Conservation (phyloP, 2,797 vertebrate species). For the Pseudomugil gertrudae region DNA sequence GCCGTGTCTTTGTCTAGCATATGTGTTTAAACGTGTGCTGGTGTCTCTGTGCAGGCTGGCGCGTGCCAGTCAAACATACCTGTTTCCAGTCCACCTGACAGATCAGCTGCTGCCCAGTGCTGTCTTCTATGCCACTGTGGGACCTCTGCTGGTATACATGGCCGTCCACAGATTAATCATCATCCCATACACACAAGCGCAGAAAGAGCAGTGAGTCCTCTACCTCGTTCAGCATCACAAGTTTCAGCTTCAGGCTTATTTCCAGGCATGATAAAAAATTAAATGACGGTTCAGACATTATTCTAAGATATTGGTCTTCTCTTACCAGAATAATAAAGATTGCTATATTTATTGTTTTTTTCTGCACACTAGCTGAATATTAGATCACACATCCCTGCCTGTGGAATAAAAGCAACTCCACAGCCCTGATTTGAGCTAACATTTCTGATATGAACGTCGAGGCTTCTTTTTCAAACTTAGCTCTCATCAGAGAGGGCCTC, state of each 20-base stretch:
- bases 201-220: slow-evolving; percentile 88
- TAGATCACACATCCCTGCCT: neutral
- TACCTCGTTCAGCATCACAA: slow-evolving; percentile 6
- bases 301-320: neutral
- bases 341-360: neutral
- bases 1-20: slow-evolving; percentile 5
- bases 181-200: slow-evolving; percentile 90
- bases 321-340: neutral
- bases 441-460: slow-evolving; percentile 23
- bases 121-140: slow-evolving; percentile 94
- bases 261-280: neutral
- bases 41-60: slow-evolving; percentile 83
- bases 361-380: neutral
- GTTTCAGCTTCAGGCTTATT: slow-evolving; percentile 5
- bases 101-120: slow-evolving; percentile 96
- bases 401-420: slow-evolving; percentile 4
- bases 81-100: slow-evolving; percentile 96
- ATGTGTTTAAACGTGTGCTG: slow-evolving; percentile 6
- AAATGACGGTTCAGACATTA: neutral
- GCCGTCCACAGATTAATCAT: slow-evolving; percentile 92
- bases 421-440: neutral
- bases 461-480: slow-evolving; percentile 29
- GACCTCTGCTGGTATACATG: slow-evolving; percentile 90
- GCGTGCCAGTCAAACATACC: slow-evolving; percentile 96
- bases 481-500: slow-evolving; percentile 44